Evolutionary conservation across 1,140 invertebrate genomes (phyloP).

Genomic region (Bombus haemorrhoidalis): DNA sequence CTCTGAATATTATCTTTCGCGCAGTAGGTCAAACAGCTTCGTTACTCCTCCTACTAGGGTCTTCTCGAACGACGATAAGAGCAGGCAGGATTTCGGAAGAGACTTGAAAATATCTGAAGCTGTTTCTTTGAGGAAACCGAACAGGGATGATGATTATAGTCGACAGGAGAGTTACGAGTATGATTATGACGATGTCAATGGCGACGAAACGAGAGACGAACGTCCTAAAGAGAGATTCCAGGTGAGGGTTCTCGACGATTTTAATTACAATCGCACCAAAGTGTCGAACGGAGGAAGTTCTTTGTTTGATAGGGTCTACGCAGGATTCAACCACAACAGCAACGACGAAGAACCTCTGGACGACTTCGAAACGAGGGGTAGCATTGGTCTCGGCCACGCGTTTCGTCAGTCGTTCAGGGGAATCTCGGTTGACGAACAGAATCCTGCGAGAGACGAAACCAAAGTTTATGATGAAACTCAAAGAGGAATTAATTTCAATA

Average conservation of each 20-base stretch:
- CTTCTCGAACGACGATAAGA: neutral
- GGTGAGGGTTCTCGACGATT: neutral
- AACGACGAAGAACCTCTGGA: constrained; percentile 52
- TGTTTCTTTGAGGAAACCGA: neutral
- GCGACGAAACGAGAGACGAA: constrained; percentile 16
- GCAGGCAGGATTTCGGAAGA: neutral
- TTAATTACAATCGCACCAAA: neutral
- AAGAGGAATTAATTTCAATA: neutral
- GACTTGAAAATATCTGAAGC: neutral
- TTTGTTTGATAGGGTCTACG: neutral
- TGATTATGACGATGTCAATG: neutral
- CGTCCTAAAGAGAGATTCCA: constrained; percentile 22
- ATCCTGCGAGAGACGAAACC: neutral
- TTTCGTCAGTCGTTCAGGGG: constrained; percentile 22
- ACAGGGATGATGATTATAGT: neutral
- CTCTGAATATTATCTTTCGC: constrained; percentile 72
- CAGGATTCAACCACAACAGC: neutral
- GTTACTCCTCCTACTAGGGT: constrained; percentile 44
- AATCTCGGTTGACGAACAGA: constrained; percentile 26
- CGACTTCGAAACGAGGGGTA: constrained; percentile 73
- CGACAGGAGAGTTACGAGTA: constrained; percentile 15
- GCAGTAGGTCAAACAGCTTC: constrained; percentile 45
- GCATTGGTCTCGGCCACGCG: constrained; percentile 69
- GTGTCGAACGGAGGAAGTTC: neutral
- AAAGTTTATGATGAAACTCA: neutral